Evolutionary conservation across 2,113 vertebrate genomes (phyloP).

Genomic region (Crypturellus undulatus): DNA sequence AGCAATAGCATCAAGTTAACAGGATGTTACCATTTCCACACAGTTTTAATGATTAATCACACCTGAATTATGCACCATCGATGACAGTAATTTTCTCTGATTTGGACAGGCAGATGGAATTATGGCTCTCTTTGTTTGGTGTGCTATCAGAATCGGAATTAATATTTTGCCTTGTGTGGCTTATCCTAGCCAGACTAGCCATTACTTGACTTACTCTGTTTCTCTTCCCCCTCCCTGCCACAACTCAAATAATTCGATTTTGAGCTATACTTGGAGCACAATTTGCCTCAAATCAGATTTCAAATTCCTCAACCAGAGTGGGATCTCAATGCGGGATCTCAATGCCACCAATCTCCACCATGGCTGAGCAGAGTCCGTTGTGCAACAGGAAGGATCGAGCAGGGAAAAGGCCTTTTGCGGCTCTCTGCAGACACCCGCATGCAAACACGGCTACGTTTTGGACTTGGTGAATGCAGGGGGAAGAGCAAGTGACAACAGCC

Average conservation of each 20-base stretch:
- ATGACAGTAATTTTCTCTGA: slow-evolving; percentile 23
- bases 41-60: slow-evolving; percentile 8
- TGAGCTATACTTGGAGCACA: not conserved
- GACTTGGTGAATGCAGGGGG: rapidly evolving
- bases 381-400: not conserved
- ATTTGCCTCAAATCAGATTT: slow-evolving; percentile 32
- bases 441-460: rapidly evolving
- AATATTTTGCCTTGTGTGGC: slow-evolving; percentile 36
- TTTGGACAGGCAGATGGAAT: slow-evolving; percentile 7
- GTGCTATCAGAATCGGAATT: slow-evolving; percentile 54
- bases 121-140: not conserved
- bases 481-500: not conserved
- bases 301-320: not conserved
- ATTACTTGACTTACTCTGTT: slow-evolving; percentile 19
- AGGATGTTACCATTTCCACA: not conserved
- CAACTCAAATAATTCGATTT: slow-evolving; percentile 28
- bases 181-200: slow-evolving; percentile 42
- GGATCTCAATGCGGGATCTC: not conserved
- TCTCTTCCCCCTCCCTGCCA: slow-evolving; percentile 1
- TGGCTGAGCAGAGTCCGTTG: not conserved
- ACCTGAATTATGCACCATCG: not conserved
- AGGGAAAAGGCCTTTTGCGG: not conserved
- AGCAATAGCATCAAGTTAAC: not conserved
- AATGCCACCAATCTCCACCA: not conserved
- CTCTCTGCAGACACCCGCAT: not conserved